Conservation (phyloP, 2,888 invertebrate species). For the Chaetogeoica ovagalla region DNA sequence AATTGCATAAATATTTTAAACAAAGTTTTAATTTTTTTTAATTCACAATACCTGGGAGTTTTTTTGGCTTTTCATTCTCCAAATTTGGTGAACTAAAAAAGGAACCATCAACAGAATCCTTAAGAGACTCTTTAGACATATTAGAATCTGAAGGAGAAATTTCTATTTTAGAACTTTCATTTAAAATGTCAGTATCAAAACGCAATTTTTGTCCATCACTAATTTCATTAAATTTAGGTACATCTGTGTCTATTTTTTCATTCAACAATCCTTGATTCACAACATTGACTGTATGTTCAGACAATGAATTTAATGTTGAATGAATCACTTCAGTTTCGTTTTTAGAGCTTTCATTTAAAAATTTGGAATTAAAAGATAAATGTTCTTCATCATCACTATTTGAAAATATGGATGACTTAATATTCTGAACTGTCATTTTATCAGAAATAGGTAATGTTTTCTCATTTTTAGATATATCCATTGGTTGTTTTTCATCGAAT, state of each 20-base stretch:
- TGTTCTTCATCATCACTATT: constrained; percentile 3
- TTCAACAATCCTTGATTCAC: neutral
- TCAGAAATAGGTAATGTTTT: neutral
- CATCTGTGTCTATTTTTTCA: neutral
- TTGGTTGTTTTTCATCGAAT: neutral
- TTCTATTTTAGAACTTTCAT: neutral
- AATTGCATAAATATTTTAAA: too few species aligned
- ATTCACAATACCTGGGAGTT: constrained; percentile 32
- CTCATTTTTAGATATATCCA: neutral
- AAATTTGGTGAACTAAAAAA: constrained; percentile 30
- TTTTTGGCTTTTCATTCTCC: constrained; percentile 13
- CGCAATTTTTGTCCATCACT: neutral
- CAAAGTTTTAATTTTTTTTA: neutral
- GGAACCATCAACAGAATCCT: constrained; percentile 28
- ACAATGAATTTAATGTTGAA: neutral
- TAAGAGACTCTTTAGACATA: neutral
- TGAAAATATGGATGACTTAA: neutral
- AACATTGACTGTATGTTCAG: neutral
- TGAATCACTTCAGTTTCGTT: neutral
- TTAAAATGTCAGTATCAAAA: neutral
- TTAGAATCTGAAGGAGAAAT: neutral
- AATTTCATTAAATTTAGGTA: neutral
- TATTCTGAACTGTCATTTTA: neutral
- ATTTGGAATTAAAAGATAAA: neutral
- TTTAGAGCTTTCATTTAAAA: neutral